Conservation (phyloP, 2,113 vertebrate species). For the Tringa solitaria region DNA sequence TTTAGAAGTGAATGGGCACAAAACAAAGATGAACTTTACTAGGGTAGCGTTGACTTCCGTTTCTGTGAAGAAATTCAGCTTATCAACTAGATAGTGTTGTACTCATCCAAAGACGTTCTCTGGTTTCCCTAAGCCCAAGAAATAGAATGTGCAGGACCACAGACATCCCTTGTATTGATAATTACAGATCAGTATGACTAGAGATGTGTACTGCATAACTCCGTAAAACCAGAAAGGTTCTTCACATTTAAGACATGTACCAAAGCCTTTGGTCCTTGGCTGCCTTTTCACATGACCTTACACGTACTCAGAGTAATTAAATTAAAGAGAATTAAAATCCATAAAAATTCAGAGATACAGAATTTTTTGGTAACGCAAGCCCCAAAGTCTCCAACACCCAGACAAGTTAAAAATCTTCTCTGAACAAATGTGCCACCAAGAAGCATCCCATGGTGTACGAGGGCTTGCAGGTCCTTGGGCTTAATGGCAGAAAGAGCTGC, state of each 20-base stretch:
- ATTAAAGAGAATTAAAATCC: background rate
- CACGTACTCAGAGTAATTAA: background rate
- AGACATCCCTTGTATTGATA: too few relatives aligned
- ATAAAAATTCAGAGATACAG: background rate
- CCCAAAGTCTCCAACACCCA: accelerated
- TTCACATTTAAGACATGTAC: background rate
- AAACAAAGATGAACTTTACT: background rate
- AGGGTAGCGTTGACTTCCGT: accelerated
- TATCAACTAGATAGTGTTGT: background rate
- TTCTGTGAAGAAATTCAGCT: background rate
- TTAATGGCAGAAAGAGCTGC: background rate
- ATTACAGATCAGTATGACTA: accelerated
- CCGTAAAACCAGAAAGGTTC: background rate
- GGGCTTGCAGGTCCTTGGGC: background rate
- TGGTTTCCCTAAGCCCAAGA: background rate
- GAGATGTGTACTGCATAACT: accelerated
- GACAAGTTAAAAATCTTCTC: accelerated
- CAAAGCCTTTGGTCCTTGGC: background rate
- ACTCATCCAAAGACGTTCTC: background rate
- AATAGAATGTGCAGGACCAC: background rate
- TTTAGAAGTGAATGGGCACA: background rate
- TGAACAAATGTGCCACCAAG: background rate
- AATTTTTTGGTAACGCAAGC: background rate
- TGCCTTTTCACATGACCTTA: background rate
- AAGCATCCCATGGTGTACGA: background rate